Percentiles rank a stretch among this genome's conserved stretches.
These are phyloP conservation scores for Istiophorus platypterus DNA, from an alignment of 2,113 vertebrate species.

Conservation along the genomic window DNA sequence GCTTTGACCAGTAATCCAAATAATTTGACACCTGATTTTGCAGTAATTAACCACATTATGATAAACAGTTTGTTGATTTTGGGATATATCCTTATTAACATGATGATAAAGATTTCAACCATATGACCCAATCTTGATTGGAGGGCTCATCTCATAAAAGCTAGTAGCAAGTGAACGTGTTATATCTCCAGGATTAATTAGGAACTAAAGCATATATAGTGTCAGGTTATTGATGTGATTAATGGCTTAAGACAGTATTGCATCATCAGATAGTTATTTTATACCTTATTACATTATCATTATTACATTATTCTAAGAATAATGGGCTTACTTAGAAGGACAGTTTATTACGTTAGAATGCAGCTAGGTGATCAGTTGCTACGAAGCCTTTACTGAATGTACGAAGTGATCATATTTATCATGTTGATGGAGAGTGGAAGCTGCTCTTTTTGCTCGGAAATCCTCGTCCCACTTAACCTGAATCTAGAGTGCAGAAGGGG, in stretches of 20 bases:
- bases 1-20: neutral
- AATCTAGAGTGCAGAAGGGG: conserved; percentile 19
- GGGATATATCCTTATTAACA: neutral
- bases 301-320: neutral
- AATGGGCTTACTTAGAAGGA: conserved; percentile 29
- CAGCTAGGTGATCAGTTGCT: conserved; percentile 6
- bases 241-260: neutral
- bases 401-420: conserved; percentile 26
- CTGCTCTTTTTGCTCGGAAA: conserved; percentile 19
- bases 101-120: neutral
- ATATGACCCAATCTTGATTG: neutral
- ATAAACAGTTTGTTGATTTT: neutral
- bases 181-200: neutral
- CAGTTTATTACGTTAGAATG: conserved; percentile 12
- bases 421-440: conserved; percentile 14
- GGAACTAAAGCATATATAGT: neutral
- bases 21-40: neutral
- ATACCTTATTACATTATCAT: conserved; percentile 4
- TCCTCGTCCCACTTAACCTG: conserved; percentile 24
- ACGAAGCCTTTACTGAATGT: conserved; percentile 12
- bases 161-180: neutral
- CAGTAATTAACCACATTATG: neutral
- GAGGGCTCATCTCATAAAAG: neutral
- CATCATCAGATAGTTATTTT: conserved; percentile 31
- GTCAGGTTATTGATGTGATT: conserved; percentile 4